Evolutionary conservation across 2,888 invertebrate genomes (phyloP).

Genomic region (Neuroscelio doddi): DNA sequence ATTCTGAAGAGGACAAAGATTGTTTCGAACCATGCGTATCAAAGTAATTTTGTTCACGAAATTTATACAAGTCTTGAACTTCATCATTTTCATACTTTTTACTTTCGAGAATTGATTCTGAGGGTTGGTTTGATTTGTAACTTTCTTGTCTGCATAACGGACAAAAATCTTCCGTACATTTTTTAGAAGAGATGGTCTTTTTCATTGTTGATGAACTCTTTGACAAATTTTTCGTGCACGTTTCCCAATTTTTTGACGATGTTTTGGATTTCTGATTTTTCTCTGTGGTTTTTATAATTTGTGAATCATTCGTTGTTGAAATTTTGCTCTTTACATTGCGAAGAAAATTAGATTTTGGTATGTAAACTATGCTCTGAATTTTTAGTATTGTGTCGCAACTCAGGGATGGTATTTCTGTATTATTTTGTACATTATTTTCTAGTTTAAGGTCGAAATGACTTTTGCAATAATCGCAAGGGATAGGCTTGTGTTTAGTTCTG

Average conservation of each 20-base stretch:
- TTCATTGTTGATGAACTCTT: not conserved
- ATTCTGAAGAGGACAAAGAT: conserved; percentile 51
- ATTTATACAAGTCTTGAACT: conserved; percentile 66
- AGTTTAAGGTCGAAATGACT: conserved; percentile 32
- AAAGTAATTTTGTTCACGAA: conserved; percentile 76
- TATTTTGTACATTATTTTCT: conserved; percentile 4
- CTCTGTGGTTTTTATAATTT: no score
- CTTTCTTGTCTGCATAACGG: no score
- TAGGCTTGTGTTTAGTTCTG: conserved; percentile 35
- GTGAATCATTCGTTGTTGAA: not conserved
- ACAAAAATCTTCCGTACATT: not conserved
- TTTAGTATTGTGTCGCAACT: conserved; percentile 55
- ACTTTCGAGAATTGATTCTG: no score
- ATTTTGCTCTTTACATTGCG: conserved; percentile 46
- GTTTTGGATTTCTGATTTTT: no score
- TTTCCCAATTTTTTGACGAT: not conserved
- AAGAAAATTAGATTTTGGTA: conserved; percentile 62
- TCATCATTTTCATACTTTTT: no score
- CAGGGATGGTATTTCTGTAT: conserved; percentile 35
- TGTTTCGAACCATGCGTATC: conserved; percentile 76
- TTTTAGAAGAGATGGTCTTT: conserved; percentile 25
- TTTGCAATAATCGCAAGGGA: conserved; percentile 42
- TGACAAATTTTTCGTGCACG: not conserved
- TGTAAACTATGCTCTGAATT: conserved; percentile 56
- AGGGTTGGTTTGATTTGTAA: no score